These are phyloP conservation scores for Coremacera marginata DNA, from an alignment of 2,888 invertebrate species.

Conservation along the genomic window DNA sequence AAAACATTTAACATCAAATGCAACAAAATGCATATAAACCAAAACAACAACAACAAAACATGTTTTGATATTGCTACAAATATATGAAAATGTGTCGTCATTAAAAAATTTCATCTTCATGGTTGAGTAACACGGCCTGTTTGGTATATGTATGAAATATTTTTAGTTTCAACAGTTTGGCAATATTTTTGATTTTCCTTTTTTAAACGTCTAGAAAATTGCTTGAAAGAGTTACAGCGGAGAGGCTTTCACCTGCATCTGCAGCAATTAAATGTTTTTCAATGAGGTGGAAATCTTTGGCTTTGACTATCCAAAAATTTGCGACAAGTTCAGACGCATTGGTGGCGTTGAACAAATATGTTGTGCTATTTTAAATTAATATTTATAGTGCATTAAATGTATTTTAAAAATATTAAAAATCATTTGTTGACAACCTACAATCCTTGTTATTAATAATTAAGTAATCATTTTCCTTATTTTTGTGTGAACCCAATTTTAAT, in stretches of 20 bases:
- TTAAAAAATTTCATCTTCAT: no score
- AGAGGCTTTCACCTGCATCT: neutral
- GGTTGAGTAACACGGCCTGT: no score
- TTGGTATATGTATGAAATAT: no score
- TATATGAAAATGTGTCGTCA: no score
- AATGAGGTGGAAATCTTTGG: constrained; percentile 3
- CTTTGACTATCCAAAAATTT: neutral
- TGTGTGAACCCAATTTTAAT: neutral
- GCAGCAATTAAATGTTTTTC: constrained; percentile 16
- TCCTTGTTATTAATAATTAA: neutral
- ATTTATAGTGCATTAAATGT: constrained; percentile 6
- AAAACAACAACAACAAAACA: no score
- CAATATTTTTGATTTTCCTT: no score
- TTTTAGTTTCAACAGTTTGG: neutral
- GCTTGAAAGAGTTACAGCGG: neutral
- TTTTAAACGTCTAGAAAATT: neutral
- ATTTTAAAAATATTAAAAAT: neutral
- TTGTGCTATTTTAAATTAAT: neutral
- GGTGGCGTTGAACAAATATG: neutral
- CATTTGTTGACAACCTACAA: constrained; percentile 4
- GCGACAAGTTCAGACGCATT: neutral
- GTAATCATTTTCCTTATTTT: neutral
- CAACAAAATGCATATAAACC: no score
- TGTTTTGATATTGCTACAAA: no score
- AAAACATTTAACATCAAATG: no score